A percentile compares a stretch with the other conserved stretches of the same genome.
phyloP scores from a whole-genome alignment of 2,797 vertebrate species.

The Myotis planiceps region DNA sequence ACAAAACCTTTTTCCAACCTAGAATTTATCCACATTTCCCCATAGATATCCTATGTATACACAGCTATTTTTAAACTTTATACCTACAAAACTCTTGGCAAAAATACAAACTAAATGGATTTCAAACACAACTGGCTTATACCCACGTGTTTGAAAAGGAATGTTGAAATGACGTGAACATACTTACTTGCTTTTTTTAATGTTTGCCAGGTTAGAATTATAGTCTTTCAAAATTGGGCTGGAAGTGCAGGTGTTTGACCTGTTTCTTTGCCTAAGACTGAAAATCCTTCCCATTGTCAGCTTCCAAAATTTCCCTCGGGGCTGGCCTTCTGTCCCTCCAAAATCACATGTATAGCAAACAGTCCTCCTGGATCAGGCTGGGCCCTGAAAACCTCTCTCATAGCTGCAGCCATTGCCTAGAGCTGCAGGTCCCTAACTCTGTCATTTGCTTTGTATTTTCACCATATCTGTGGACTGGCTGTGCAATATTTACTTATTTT shows the following conservation, averaged over 20 bases:
- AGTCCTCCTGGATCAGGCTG: rapidly evolving
- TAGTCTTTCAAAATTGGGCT: background rate
- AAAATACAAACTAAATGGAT: background rate
- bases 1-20: background rate
- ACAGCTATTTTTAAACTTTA: background rate
- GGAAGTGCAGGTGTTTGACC: background rate
- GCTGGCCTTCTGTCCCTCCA: background rate
- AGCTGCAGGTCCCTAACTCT: background rate
- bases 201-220: background rate
- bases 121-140: background rate
- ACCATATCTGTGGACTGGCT: background rate
- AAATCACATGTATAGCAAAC: background rate
- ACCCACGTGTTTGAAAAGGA: background rate
- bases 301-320: background rate
- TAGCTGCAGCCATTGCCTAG: background rate
- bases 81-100: background rate
- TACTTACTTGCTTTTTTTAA: background rate
- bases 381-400: background rate
- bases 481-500: background rate
- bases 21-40: conserved; percentile 18
- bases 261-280: background rate
- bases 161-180: background rate
- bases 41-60: background rate
- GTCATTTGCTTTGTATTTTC: background rate
- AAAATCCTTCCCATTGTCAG: background rate